Conservation (phyloP, 2,113 vertebrate genomes). For the Cichladusa arquata region DNA sequence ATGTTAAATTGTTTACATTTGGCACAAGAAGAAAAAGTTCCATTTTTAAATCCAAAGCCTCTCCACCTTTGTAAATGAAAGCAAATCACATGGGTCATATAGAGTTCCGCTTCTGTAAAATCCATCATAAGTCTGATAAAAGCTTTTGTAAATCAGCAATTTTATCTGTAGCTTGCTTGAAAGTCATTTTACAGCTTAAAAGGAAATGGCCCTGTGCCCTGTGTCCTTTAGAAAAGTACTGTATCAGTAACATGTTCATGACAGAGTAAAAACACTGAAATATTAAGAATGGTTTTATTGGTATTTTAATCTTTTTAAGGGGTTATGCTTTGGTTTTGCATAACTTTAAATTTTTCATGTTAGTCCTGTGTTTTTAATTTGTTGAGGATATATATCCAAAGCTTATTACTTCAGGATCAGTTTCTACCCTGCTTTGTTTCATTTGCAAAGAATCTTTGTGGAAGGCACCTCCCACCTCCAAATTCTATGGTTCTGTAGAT, state of each 20-base stretch:
- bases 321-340: not conserved
- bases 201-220: conserved; percentile 8
- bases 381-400: not conserved
- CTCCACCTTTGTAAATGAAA: conserved; percentile 74
- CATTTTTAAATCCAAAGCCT: conserved; percentile 77
- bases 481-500: not conserved
- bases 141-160: conserved; percentile 68
- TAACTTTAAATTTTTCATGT: not conserved
- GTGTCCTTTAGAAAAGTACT: conserved; percentile 31
- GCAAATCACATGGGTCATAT: conserved; percentile 72
- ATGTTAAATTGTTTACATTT: conserved; percentile 79
- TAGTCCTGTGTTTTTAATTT: not conserved
- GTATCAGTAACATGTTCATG: not conserved
- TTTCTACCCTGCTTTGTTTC: not conserved
- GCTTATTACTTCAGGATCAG: not conserved
- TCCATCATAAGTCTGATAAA: conserved; percentile 70
- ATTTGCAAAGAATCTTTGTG: not conserved
- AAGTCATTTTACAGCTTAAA: conserved; percentile 60
- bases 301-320: not conserved
- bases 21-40: conserved; percentile 77
- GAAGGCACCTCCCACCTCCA: not conserved
- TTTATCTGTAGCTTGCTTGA: conserved; percentile 69
- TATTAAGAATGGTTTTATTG: not conserved
- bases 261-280: not conserved
- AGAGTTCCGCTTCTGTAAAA: conserved; percentile 69